phyloP scores from a whole-genome alignment of 2,888 invertebrate genomes.

The Protophormia terraenovae region DNA sequence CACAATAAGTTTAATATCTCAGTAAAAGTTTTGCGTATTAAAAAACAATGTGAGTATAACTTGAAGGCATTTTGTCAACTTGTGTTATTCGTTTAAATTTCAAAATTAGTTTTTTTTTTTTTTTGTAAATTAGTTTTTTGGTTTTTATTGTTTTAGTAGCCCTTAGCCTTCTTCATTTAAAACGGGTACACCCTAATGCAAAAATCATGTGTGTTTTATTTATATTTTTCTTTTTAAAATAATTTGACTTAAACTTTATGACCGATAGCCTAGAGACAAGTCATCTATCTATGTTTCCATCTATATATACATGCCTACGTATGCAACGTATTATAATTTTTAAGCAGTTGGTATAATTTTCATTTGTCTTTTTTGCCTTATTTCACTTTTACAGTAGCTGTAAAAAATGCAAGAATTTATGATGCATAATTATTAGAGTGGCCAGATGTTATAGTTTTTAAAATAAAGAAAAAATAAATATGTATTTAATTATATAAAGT shows the following conservation, averaged over 20 bases:
- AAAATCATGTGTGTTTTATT: neutral
- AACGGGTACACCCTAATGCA: no score
- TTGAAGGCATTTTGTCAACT: no score
- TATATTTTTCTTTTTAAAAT: neutral
- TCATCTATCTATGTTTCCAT: neutral
- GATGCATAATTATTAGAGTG: constrained; percentile 12
- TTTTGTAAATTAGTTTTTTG: no score
- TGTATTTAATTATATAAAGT: no score
- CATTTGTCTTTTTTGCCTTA: constrained; percentile 8
- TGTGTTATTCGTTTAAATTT: no score
- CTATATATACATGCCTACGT: constrained; percentile 5
- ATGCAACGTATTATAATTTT: constrained; percentile 42
- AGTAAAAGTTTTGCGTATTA: no score
- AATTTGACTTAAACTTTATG: constrained; percentile 42
- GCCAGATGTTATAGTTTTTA: neutral
- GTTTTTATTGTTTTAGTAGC: no score
- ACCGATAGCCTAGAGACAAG: constrained; percentile 33
- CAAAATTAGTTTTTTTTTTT: no score
- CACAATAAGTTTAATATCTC: no score
- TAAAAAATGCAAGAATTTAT: constrained; percentile 4
- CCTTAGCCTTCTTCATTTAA: no score
- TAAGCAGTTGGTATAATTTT: constrained; percentile 5
- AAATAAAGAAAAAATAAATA: no score
- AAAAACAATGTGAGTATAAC: no score
- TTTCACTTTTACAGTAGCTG: constrained; percentile 43